Evolutionary conservation across 2,888 invertebrate species (phyloP).

Genomic region (Cistogaster globosa): DNA sequence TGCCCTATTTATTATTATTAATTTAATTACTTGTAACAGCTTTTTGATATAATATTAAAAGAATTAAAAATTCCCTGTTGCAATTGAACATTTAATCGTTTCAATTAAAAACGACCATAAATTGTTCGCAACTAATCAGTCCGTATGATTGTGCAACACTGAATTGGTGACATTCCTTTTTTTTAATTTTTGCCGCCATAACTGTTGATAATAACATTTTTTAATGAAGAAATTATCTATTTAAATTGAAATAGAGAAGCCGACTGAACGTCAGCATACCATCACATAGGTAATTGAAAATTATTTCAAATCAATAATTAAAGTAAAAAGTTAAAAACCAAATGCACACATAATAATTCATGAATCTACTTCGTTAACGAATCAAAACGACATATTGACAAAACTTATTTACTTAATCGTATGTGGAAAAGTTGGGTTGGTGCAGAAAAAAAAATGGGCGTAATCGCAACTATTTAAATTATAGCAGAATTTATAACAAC

Average conservation of each 20-base stretch:
- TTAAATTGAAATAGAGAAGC: slow-evolving; percentile 69
- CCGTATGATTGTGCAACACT: slow-evolving; percentile 1
- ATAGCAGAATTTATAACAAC: slow-evolving; percentile 73
- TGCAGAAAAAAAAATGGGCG: slow-evolving; percentile 73
- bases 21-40: too few species aligned
- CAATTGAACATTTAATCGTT: background rate
- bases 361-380: slow-evolving; percentile 57
- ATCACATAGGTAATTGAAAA: slow-evolving; percentile 68
- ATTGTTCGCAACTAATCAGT: slow-evolving; percentile 25
- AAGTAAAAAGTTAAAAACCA: slow-evolving; percentile 20
- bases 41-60: slow-evolving; percentile 58
- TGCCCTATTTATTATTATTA: too few species aligned
- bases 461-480: slow-evolving; percentile 78
- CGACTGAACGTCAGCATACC: slow-evolving; percentile 46
- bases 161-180: too few species aligned
- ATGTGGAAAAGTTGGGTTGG: background rate
- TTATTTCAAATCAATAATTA: slow-evolving; percentile 32
- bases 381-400: slow-evolving; percentile 57
- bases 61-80: background rate
- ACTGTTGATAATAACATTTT: slow-evolving; percentile 40
- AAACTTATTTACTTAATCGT: too few species aligned
- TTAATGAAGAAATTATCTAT: slow-evolving; percentile 51
- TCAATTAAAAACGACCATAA: slow-evolving; percentile 51
- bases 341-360: background rate
- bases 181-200: slow-evolving; percentile 12